phyloP scores from a whole-genome alignment of 2,888 invertebrate species.

The Asteroscopus sphinx region DNA sequence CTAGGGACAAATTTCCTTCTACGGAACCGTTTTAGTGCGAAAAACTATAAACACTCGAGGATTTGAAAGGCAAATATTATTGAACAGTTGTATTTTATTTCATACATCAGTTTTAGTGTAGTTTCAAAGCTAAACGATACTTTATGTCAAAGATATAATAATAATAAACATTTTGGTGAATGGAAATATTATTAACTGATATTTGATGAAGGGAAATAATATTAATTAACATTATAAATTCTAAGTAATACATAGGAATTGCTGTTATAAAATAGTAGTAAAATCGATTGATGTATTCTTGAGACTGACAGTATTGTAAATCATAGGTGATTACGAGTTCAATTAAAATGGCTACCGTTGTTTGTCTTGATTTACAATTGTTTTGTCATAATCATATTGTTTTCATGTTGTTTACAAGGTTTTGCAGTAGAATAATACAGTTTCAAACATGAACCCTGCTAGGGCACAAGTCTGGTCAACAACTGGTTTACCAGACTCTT shows the following conservation, averaged over 20 bases:
- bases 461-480: too few relatives aligned
- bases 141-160: not conserved
- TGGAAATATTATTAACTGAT: constrained; percentile 5
- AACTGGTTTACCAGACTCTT: too few relatives aligned
- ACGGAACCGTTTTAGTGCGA: not conserved
- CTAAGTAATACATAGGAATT: constrained; percentile 29
- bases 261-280: constrained; percentile 8
- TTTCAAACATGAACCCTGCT: too few relatives aligned
- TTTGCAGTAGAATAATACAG: too few relatives aligned
- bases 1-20: too few relatives aligned
- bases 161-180: constrained; percentile 21
- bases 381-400: not conserved
- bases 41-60: too few relatives aligned
- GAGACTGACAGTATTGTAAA: constrained; percentile 25
- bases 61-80: not conserved
- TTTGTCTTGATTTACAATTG: constrained; percentile 15
- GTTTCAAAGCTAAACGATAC: not conserved
- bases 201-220: constrained; percentile 13
- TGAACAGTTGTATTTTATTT: not conserved
- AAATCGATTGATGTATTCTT: constrained; percentile 37
- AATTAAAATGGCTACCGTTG: constrained; percentile 25
- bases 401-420: too few relatives aligned
- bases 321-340: constrained; percentile 26
- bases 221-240: constrained; percentile 24
- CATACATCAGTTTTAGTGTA: not conserved